These are phyloP conservation scores for Ypsolopha sequella DNA, from an alignment of 2,888 invertebrate species.

Conservation along the genomic window DNA sequence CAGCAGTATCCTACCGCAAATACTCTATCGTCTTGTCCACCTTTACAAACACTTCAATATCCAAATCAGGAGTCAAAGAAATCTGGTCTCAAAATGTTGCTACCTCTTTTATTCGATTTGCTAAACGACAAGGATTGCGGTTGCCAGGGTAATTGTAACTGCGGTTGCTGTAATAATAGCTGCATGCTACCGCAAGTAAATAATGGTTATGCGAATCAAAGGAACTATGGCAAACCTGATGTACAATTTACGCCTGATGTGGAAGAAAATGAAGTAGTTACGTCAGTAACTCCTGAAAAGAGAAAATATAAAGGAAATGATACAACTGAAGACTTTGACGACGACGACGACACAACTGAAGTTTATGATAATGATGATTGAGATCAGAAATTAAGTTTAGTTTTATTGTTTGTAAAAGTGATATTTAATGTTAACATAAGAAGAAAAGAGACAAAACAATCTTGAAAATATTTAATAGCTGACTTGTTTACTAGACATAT, in stretches of 20 bases:
- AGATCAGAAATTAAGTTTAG: too few relatives aligned
- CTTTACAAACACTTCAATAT: conserved; percentile 7
- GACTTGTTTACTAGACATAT: too few relatives aligned
- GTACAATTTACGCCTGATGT: conserved; percentile 8
- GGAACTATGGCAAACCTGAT: conserved; percentile 19
- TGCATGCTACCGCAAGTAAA: conserved; percentile 18
- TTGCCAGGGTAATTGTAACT: conserved; percentile 23
- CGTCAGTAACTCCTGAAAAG: conserved; percentile 10
- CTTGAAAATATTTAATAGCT: too few relatives aligned
- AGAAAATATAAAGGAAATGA: conserved; percentile 11
- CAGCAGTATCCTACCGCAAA: background rate
- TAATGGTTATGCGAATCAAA: conserved; percentile 30
- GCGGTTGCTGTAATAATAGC: conserved; percentile 17
- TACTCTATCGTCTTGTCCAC: background rate
- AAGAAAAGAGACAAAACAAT: too few relatives aligned
- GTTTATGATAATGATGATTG: too few relatives aligned
- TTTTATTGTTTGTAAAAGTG: too few relatives aligned
- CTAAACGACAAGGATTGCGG: conserved; percentile 33
- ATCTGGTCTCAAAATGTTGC: conserved; percentile 33
- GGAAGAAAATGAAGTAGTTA: conserved; percentile 12
- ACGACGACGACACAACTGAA: too few relatives aligned
- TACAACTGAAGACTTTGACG: too few relatives aligned
- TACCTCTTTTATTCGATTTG: conserved; percentile 46
- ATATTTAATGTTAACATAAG: too few relatives aligned
- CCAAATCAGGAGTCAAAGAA: conserved; percentile 16